phyloP scores from a whole-genome alignment of 2,888 invertebrate species.

The Philereme transversata region DNA sequence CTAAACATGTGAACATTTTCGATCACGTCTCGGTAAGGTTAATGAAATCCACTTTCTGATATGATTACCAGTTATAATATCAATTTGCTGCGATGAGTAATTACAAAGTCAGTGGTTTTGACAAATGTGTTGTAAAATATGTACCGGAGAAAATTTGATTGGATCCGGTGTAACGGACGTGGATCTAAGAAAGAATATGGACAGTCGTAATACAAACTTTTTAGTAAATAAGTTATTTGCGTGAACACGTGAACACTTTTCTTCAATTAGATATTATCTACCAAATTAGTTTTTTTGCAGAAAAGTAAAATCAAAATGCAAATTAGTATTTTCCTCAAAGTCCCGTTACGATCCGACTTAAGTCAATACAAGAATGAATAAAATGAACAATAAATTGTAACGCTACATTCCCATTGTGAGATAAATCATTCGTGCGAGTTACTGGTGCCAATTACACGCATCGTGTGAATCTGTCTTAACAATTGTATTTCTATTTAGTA shows the following conservation, averaged over 20 bases:
- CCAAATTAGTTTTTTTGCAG: too few relatives aligned
- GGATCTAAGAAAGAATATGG: slow-evolving; percentile 31
- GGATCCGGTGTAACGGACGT: slow-evolving; percentile 53
- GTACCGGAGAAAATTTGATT: slow-evolving; percentile 73
- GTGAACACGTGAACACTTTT: too few relatives aligned
- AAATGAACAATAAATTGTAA: slow-evolving; percentile 19
- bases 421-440: slow-evolving; percentile 26
- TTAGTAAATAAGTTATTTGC: too few relatives aligned
- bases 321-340: too few relatives aligned
- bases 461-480: slow-evolving; percentile 32
- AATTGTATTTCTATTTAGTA: slow-evolving; percentile 27
- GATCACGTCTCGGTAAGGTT: slow-evolving; percentile 50
- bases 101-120: slow-evolving; percentile 70
- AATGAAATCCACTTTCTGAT: slow-evolving; percentile 37
- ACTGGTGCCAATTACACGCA: slow-evolving; percentile 32
- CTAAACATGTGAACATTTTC: slow-evolving; percentile 55
- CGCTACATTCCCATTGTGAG: slow-evolving; percentile 25
- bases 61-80: slow-evolving; percentile 64
- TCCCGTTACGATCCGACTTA: too few relatives aligned
- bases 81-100: slow-evolving; percentile 77
- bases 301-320: too few relatives aligned
- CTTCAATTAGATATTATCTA: too few relatives aligned
- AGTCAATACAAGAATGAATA: background rate
- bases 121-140: slow-evolving; percentile 78
- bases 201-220: too few relatives aligned